These are phyloP conservation scores for Notarius quadriscutis DNA, from an alignment of 2,113 vertebrate species.

Conservation along the genomic window DNA sequence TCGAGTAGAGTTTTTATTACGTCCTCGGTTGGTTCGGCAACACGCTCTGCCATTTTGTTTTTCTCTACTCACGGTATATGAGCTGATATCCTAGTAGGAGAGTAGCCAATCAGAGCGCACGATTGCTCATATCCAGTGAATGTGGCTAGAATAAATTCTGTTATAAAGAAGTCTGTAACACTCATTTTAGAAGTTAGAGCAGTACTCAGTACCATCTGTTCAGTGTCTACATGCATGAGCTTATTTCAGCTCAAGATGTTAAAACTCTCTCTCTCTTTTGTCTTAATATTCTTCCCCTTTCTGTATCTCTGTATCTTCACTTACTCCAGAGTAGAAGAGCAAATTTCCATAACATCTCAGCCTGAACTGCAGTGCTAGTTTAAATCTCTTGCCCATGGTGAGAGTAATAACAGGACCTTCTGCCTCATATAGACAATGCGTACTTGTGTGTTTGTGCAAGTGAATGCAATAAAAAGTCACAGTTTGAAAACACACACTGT, in stretches of 20 bases:
- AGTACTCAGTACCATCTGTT: conserved; percentile 28
- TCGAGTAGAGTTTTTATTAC: too few species aligned
- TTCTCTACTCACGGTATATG: too few species aligned
- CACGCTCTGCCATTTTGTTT: too few species aligned
- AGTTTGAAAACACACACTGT: neutral
- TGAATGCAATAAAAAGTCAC: neutral
- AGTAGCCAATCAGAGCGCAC: too few species aligned
- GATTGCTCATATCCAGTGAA: too few species aligned
- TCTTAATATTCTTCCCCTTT: neutral
- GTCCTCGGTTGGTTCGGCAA: too few species aligned
- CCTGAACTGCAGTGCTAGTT: neutral
- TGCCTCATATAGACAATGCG: conserved; percentile 4
- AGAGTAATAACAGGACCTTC: neutral
- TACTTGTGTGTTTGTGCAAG: conserved; percentile 1
- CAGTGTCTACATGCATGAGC: conserved; percentile 31
- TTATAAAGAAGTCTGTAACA: neutral
- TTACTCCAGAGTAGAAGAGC: neutral
- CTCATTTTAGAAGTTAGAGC: conserved; percentile 14
- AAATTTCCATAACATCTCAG: conserved; percentile 41
- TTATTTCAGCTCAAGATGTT: conserved; percentile 29
- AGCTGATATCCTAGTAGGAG: too few species aligned
- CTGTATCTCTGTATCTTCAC: conserved; percentile 2
- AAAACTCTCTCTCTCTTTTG: neutral
- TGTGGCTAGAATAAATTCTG: neutral
- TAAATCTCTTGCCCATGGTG: conserved; percentile 10